Percentiles rank a stretch among this genome's conserved stretches.
Evolutionary conservation across 1,140 invertebrate species (phyloP).

Genomic region (Brachionus sp.): DNA sequence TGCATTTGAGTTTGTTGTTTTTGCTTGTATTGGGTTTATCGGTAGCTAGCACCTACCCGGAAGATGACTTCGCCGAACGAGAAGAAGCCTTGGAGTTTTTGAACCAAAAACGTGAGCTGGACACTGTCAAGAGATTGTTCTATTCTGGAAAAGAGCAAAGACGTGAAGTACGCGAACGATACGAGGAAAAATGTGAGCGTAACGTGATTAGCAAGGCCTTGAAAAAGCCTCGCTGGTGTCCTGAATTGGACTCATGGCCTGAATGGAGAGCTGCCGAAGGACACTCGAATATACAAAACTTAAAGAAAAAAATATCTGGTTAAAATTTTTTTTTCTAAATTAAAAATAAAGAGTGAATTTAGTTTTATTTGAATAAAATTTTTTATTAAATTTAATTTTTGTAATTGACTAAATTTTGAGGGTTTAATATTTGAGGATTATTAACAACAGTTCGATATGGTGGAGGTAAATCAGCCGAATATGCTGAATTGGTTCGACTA

Average conservation of each 20-base stretch:
- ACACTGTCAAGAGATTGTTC: constrained; percentile 12
- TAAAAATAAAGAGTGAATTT: neutral
- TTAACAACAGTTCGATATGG: constrained; percentile 8
- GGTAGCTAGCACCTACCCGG: neutral
- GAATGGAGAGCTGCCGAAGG: constrained; percentile 22
- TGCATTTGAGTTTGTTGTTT: constrained; percentile 10
- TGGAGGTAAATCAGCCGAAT: neutral
- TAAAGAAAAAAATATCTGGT: constrained; percentile 34
- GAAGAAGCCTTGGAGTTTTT: constrained; percentile 35
- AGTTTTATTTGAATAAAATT: constrained; percentile 6
- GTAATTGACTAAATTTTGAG: neutral
- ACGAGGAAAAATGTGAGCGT: constrained; percentile 39
- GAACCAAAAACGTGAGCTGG: constrained; percentile 12
- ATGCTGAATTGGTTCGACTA: neutral
- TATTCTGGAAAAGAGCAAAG: constrained; percentile 40
- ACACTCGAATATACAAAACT: neutral
- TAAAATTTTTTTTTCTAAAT: neutral
- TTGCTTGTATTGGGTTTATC: neutral
- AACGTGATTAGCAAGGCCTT: neutral
- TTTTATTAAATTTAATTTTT: constrained; percentile 5
- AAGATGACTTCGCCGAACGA: neutral
- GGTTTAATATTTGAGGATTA: neutral
- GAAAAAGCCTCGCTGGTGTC: constrained; percentile 35
- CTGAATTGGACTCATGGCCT: neutral
- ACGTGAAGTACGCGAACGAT: neutral